A percentile compares a stretch with the other conserved stretches of the same genome.
Evolutionary conservation across 2,888 invertebrate species (phyloP).

Genomic region (Microdon myrmicae): DNA sequence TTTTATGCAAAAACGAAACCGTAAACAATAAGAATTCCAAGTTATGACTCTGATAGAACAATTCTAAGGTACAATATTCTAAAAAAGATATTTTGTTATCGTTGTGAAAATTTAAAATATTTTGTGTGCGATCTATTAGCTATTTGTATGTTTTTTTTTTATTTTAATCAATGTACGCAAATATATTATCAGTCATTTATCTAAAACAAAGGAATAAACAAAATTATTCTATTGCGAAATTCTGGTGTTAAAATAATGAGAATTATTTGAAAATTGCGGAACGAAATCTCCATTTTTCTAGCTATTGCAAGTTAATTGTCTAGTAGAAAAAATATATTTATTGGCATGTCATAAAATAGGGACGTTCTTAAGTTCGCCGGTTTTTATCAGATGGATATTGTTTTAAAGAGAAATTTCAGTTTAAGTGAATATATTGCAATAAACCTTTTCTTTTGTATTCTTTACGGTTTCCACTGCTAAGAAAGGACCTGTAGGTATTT

Average conservation of each 20-base stretch:
- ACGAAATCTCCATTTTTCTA: neutral
- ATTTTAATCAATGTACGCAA: neutral
- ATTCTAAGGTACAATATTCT: constrained; percentile 42
- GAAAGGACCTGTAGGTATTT: too few relatives aligned
- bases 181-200: neutral
- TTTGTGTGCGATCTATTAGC: constrained; percentile 40
- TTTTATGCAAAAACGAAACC: constrained; percentile 22
- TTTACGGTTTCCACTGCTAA: too few relatives aligned
- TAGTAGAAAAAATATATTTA: too few relatives aligned
- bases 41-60: constrained; percentile 40
- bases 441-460: too few relatives aligned
- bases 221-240: constrained; percentile 22
- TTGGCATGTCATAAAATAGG: too few relatives aligned
- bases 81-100: constrained; percentile 44
- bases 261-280: neutral
- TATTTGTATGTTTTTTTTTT: constrained; percentile 19
- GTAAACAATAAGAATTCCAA: constrained; percentile 9
- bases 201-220: neutral
- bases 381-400: too few relatives aligned
- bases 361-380: too few relatives aligned
- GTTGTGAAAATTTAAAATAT: too few relatives aligned
- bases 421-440: too few relatives aligned
- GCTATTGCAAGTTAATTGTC: too few relatives aligned
- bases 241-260: constrained; percentile 33
- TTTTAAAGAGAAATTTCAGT: too few relatives aligned